These are phyloP conservation scores for Calephelis perditalis DNA, from an alignment of 2,888 invertebrate genomes.

Conservation along the genomic window DNA sequence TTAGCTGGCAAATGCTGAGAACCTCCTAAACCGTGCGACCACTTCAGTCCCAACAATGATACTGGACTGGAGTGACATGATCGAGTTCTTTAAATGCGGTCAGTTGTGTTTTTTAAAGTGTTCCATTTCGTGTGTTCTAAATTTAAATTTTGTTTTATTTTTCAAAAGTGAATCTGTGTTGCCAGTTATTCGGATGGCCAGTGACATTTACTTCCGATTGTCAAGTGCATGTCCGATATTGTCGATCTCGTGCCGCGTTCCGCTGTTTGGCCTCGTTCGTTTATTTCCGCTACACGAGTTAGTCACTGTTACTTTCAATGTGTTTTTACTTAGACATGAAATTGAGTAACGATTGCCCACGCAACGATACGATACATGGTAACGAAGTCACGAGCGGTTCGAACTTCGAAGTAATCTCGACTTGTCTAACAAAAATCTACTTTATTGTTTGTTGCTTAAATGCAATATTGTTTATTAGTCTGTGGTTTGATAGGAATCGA, in stretches of 20 bases:
- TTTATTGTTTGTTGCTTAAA: conserved; percentile 4
- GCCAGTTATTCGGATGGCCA: conserved; percentile 18
- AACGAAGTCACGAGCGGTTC: conserved; percentile 28
- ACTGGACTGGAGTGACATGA: conserved; percentile 73
- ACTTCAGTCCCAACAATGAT: conserved; percentile 66
- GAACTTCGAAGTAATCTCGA: conserved; percentile 1
- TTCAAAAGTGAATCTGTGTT: conserved; percentile 14
- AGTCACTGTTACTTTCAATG: conserved; percentile 62
- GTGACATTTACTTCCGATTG: conserved; percentile 33
- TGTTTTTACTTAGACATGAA: conserved; percentile 42
- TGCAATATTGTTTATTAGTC: background rate
- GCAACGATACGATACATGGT: conserved; percentile 48
- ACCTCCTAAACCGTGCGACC: conserved; percentile 49
- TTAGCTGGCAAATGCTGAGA: conserved; percentile 36
- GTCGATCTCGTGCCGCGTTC: conserved; percentile 40
- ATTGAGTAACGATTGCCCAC: conserved; percentile 52
- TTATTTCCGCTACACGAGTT: conserved; percentile 44
- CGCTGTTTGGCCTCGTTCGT: conserved; percentile 40
- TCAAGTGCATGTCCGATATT: conserved; percentile 38
- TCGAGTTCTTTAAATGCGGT: conserved; percentile 68
- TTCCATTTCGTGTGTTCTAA: conserved; percentile 29
- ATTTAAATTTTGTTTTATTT: conserved; percentile 24
- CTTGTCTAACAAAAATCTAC: conserved; percentile 4
- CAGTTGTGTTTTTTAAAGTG: conserved; percentile 42
- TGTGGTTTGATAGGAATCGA: conserved; percentile 2